phyloP scores from a whole-genome alignment of 2,888 invertebrate species.

The Plagodis dolabraria region DNA sequence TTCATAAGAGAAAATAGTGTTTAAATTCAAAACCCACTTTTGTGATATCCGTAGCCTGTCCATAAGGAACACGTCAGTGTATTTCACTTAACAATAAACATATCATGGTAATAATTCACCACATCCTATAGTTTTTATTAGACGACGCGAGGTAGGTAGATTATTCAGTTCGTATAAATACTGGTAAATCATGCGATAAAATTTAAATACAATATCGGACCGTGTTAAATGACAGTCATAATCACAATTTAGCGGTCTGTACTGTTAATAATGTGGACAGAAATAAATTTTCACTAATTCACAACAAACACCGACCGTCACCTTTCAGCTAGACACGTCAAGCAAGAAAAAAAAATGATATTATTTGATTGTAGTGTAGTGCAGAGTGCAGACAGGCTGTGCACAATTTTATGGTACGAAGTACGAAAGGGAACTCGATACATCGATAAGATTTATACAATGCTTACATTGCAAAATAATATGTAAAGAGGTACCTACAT shows the following conservation, averaged over 20 bases:
- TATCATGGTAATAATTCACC: constrained; percentile 37
- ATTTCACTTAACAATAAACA: constrained; percentile 33
- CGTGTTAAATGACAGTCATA: constrained; percentile 3
- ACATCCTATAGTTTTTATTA: constrained; percentile 6
- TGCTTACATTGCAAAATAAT: no score
- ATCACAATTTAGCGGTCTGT: constrained; percentile 2
- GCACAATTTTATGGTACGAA: no score
- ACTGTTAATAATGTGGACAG: background rate
- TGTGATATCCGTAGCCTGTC: constrained; percentile 30
- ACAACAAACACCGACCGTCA: constrained; percentile 41
- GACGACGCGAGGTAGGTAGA: constrained; percentile 6
- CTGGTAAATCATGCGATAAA: background rate
- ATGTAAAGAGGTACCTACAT: no score
- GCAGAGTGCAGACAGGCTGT: no score
- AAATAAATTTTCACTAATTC: constrained; percentile 21
- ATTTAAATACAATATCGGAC: background rate
- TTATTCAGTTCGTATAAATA: background rate
- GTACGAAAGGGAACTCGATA: no score
- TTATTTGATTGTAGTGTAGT: no score
- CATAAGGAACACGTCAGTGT: constrained; percentile 36
- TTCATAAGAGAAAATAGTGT: constrained; percentile 23
- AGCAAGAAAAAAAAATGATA: background rate
- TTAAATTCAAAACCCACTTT: constrained; percentile 24
- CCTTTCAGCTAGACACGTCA: background rate
- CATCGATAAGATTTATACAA: no score